Evolutionary conservation across 1,140 invertebrate species (phyloP).

Genomic region (Aphelenchoides besseyi): DNA sequence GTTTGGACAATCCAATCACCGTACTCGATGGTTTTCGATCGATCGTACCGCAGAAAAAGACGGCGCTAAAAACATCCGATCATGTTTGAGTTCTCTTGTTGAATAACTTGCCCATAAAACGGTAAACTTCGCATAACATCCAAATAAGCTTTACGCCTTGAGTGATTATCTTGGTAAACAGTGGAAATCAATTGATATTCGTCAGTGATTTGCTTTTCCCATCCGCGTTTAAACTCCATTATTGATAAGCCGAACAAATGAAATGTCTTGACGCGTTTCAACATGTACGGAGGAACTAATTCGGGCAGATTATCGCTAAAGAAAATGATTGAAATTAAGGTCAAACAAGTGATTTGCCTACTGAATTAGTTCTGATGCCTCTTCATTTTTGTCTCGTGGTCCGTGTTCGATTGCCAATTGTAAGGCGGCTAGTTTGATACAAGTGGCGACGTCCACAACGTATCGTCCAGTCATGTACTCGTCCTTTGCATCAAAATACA

Average conservation of each 20-base stretch:
- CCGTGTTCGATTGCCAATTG: conserved; percentile 49
- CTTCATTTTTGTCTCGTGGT: conserved; percentile 31
- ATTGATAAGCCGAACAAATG: conserved; percentile 41
- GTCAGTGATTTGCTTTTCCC: conserved; percentile 37
- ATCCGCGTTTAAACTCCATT: conserved; percentile 47
- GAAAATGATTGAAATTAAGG: not conserved
- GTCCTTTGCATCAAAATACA: conserved; percentile 49
- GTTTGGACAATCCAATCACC: conserved; percentile 3
- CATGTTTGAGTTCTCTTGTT: not conserved
- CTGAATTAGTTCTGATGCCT: conserved; percentile 46
- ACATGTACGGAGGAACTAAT: conserved; percentile 34
- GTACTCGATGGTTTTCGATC: conserved; percentile 28
- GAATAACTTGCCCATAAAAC: conserved; percentile 36
- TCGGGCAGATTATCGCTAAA: conserved; percentile 44
- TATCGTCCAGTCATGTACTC: conserved; percentile 47
- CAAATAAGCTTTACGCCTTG: conserved; percentile 31
- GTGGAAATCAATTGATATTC: conserved; percentile 39
- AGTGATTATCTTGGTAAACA: conserved; percentile 30
- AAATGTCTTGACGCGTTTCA: conserved; percentile 31
- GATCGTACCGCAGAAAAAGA: conserved; percentile 41
- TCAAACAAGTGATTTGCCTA: conserved; percentile 14
- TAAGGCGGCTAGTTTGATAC: conserved; percentile 42
- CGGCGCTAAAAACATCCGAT: conserved; percentile 36
- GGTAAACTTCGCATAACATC: conserved; percentile 31
- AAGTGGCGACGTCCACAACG: conserved; percentile 37